Percentiles rank a stretch among this genome's conserved stretches.
These are phyloP conservation scores for Choloepus hoffmanni DNA, from an alignment of 2,113 vertebrate genomes.

Conservation along the genomic window DNA sequence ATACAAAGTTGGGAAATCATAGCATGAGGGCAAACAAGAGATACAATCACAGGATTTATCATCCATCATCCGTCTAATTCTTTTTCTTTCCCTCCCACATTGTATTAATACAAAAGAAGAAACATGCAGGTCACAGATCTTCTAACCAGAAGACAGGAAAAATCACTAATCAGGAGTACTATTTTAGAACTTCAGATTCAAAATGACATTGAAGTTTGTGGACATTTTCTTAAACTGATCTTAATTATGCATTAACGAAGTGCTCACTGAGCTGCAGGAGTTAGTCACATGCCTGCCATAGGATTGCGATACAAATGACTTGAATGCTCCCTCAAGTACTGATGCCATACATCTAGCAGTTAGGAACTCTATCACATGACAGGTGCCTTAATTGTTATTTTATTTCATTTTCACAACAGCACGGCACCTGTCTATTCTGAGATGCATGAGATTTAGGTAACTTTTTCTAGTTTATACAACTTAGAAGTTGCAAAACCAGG, in stretches of 20 bases:
- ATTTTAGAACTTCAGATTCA: constrained; percentile 9
- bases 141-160: neutral
- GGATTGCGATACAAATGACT: neutral
- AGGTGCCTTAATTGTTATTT: neutral
- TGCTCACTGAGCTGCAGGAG: neutral
- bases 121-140: neutral
- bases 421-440: neutral
- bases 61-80: neutral
- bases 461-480: neutral
- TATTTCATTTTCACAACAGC: neutral
- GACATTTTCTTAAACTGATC: constrained; percentile 6
- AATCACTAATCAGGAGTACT: neutral
- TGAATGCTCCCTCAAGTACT: neutral
- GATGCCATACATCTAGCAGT: neutral
- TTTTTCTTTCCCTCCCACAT: neutral
- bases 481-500: neutral
- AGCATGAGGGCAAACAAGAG: constrained; percentile 55
- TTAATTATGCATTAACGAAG: neutral
- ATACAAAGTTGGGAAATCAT: constrained; percentile 47
- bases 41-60: constrained; percentile 44
- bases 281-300: neutral
- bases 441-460: neutral
- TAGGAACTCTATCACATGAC: neutral
- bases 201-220: neutral
- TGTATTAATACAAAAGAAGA: neutral